Percentiles rank a stretch among this genome's conserved stretches.
These are phyloP conservation scores for Rafetus swinhoei DNA, from an alignment of 2,113 vertebrate species.

Conservation along the genomic window DNA sequence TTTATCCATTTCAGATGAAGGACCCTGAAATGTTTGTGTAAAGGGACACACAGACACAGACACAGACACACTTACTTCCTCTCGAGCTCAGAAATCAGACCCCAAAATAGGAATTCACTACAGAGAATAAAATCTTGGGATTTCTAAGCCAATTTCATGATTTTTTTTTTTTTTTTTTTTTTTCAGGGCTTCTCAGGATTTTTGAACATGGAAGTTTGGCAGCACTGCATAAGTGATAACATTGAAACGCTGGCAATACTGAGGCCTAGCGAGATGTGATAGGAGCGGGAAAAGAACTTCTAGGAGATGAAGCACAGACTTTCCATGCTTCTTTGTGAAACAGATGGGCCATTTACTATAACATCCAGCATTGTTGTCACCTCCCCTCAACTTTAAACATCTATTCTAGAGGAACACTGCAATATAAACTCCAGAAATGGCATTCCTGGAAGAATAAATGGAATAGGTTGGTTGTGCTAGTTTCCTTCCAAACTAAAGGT, in stretches of 20 bases:
- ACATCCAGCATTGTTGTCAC: neutral
- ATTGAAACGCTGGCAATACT: neutral
- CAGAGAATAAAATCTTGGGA: neutral
- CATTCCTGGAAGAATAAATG: neutral
- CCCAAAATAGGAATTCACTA: neutral
- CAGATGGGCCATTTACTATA: neutral
- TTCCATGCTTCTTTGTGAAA: neutral
- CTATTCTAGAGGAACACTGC: neutral
- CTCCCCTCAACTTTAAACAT: neutral
- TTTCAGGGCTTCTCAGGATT: neutral
- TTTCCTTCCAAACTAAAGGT: constrained; percentile 39
- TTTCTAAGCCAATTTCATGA: neutral
- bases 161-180: neutral
- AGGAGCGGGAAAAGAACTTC: neutral
- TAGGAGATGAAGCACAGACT: neutral
- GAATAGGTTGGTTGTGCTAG: neutral
- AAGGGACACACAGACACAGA: neutral
- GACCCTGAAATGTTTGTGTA: neutral
- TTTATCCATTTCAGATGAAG: neutral
- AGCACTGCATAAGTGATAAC: neutral
- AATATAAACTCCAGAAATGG: neutral
- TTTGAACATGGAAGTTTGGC: neutral
- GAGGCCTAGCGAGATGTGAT: neutral
- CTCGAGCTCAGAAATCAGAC: neutral
- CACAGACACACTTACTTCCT: neutral